Evolutionary conservation across 2,797 vertebrate genomes (phyloP).

Genomic region (Chloroceryle inda): DNA sequence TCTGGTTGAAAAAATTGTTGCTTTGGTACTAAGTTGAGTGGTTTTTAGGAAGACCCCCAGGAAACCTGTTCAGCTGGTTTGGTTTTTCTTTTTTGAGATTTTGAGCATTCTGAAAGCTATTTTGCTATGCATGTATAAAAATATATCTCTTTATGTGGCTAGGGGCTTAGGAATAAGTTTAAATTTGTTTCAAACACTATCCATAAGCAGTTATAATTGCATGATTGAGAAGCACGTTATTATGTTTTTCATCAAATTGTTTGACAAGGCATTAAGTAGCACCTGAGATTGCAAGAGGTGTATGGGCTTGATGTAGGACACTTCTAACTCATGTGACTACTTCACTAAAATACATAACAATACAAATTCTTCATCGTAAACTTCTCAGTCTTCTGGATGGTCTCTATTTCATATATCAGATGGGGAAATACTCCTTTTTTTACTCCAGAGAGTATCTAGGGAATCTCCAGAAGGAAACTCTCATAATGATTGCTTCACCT

Average conservation of each 20-base stretch:
- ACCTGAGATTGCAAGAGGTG: neutral
- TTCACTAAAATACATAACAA: neutral
- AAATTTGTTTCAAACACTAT: neutral
- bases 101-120: neutral
- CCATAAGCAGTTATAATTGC: neutral
- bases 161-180: rapidly evolving
- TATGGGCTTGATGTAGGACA: neutral
- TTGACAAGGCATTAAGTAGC: neutral
- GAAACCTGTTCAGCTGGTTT: neutral
- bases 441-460: neutral
- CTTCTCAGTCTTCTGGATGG: rapidly evolving
- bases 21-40: rapidly evolving
- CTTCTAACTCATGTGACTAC: neutral
- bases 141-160: neutral
- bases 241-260: neutral
- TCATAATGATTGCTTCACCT: neutral
- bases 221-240: neutral
- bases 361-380: neutral
- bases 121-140: neutral
- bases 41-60: neutral
- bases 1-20: neutral
- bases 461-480: neutral
- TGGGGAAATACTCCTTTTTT: neutral
- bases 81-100: neutral
- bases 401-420: neutral